A percentile compares a stretch with the other conserved stretches of the same genome.
Evolutionary conservation across 2,888 invertebrate genomes (phyloP).

Genomic region (Drosophila diplacantha): DNA sequence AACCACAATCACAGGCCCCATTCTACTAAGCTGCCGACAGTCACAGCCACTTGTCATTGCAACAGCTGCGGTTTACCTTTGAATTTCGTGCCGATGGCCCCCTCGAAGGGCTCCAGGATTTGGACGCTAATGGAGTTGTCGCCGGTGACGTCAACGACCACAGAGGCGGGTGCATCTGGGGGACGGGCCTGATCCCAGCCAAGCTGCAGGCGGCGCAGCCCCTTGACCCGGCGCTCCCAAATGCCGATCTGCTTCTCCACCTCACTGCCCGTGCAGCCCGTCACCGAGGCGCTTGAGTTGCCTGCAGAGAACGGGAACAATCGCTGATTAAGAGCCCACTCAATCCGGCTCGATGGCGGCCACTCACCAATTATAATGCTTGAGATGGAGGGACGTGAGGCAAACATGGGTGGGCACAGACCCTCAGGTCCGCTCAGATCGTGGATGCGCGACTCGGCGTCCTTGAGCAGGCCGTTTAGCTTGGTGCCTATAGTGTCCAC

Average conservation of each 20-base stretch:
- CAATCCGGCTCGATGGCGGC: conserved; percentile 7
- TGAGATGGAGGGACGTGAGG: conserved; percentile 80
- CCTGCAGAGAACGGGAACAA: conserved; percentile 53
- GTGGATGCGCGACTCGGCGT: conserved; percentile 90
- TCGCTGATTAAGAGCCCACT: conserved; percentile 14
- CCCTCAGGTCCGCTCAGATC: conserved; percentile 83
- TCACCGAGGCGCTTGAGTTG: conserved; percentile 79
- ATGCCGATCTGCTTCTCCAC: conserved; percentile 90
- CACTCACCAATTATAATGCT: conserved; percentile 80
- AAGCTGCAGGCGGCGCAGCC: conserved; percentile 83
- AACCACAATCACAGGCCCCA: conserved; percentile 19
- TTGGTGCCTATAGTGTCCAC: conserved; percentile 86
- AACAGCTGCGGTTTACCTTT: conserved; percentile 82
- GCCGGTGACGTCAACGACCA: conserved; percentile 83
- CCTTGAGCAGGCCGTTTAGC: conserved; percentile 85
- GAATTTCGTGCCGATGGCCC: conserved; percentile 92
- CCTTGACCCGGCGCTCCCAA: conserved; percentile 86
- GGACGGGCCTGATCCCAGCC: conserved; percentile 93
- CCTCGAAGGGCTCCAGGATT: conserved; percentile 86
- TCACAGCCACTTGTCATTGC: conserved; percentile 10
- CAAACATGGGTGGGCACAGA: conserved; percentile 76
- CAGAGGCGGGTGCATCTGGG: conserved; percentile 89
- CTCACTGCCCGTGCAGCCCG: conserved; percentile 86
- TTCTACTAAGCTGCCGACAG: conserved; percentile 2
- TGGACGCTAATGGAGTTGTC: conserved; percentile 82